Conservation (phyloP, 2,113 vertebrate genomes). For the Misgurnus mizolepis region DNA sequence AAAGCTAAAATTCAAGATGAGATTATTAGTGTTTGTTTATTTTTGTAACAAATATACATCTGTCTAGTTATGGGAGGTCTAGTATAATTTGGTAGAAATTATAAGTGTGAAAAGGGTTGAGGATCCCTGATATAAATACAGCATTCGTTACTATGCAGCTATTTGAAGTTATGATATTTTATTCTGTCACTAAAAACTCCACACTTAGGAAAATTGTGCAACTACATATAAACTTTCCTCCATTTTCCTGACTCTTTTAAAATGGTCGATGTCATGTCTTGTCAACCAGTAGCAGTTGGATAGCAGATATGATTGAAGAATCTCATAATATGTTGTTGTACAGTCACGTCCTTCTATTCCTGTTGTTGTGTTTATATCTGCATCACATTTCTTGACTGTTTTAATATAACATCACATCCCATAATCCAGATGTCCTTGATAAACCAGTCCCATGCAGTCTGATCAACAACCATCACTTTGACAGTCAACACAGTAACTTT, state of each 20-base stretch:
- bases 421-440: constrained; percentile 17
- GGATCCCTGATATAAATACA: too few species aligned
- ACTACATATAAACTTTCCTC: constrained; percentile 45
- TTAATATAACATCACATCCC: neutral
- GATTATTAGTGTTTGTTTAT: too few species aligned
- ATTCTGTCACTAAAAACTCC: neutral
- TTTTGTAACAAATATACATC: too few species aligned
- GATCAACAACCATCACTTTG: constrained; percentile 2
- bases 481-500: constrained; percentile 27
- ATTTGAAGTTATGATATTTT: neutral
- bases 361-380: neutral
- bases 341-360: neutral
- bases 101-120: too few species aligned
- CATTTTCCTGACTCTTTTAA: constrained; percentile 41
- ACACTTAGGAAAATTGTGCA: constrained; percentile 28
- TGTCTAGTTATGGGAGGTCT: too few species aligned
- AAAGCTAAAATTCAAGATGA: too few species aligned
- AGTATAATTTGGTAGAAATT: too few species aligned
- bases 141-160: too few species aligned
- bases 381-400: neutral
- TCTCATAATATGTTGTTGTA: too few species aligned
- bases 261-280: neutral
- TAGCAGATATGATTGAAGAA: neutral
- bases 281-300: neutral
- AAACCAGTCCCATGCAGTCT: neutral